Evolutionary conservation across 2,113 vertebrate species (phyloP), one percentile per base, ranked within the genome.

Genomic region (Gobiocypris rarus): DNA sequence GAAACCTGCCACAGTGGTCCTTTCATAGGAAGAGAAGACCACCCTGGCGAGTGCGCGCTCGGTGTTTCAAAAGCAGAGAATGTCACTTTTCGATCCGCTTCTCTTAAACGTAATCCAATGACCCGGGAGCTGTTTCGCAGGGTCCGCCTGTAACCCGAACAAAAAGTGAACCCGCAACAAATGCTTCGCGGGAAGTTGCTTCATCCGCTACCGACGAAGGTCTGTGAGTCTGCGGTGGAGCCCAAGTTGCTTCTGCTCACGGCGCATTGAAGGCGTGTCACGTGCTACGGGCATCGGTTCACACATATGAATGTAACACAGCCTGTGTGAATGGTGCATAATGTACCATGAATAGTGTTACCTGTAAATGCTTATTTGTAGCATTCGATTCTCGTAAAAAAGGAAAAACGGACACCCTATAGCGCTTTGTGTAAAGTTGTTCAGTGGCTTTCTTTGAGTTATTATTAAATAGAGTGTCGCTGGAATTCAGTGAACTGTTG

Each of bases 1-100:
- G 75, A 70, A 83, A 81, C 91, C 89, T 88, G 88, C 89, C 75
- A 92, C 91, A 92, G 93, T 92, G 92, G 91, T 92, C 91, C 90
- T 92, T 69, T 89, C 93, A 93, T 85, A 56, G 86, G 84, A 41
- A 38, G 41, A 24, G 88, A 91, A 92, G 91, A 94, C 90, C 93
- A 94, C 90, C 93, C 93, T 89, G 87, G 90, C 90, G 63, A 89
- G 84, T 58, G 83, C 69, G 80, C 83, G 85, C 48, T 86, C 34
- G 48, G 69, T 43, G 34, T 83, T 73, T 24, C 17, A 63, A 59
- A 48, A 41, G 45, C 26, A 75, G 45, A 52, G 82, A 83, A 54
- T 34, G 54, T 34, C 34, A 52, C n/a, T 76, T 56, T 75, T 48
- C 59, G 79, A 19, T 74, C 26, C 7, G 48, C 54, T 26, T 83